These are phyloP conservation scores for Fopius arisanus DNA, from an alignment of 1,140 invertebrate species.

Conservation along the genomic window DNA sequence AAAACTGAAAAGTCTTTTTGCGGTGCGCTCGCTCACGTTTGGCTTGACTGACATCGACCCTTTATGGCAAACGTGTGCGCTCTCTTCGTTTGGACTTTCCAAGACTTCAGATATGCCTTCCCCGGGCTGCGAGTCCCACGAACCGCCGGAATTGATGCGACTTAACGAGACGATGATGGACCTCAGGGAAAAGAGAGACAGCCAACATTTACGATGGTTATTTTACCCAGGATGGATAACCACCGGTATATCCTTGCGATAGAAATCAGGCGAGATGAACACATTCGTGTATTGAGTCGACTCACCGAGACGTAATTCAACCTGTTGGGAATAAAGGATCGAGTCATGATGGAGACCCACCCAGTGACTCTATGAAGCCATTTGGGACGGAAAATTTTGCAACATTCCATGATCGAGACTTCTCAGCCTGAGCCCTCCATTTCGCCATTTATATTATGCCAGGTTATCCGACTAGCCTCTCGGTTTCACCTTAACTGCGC, in stretches of 20 bases:
- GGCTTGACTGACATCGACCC: constrained; percentile 1
- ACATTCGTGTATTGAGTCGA: constrained; percentile 1
- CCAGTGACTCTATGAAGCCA: neutral
- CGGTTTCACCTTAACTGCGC: neutral
- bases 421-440: neutral
- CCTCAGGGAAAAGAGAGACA: constrained; percentile 9
- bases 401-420: constrained; percentile 16
- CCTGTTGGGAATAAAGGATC: neutral
- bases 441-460: constrained; percentile 22
- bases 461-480: neutral
- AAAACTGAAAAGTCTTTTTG: neutral
- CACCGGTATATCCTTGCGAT: neutral
- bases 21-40: neutral
- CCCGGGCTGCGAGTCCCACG: constrained; percentile 4
- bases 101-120: neutral
- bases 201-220: neutral
- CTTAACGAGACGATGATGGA: constrained; percentile 34
- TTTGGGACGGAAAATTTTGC: constrained; percentile 10
- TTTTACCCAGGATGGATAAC: neutral
- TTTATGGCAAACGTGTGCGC: constrained; percentile 27
- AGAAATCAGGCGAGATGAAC: neutral
- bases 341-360: constrained; percentile 1
- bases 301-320: neutral
- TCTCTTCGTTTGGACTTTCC: constrained; percentile 6
- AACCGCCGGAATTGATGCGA: constrained; percentile 22